Evolutionary conservation across 1,140 invertebrate species (phyloP), one percentile per base, ranked within the genome.

Genomic region (Teleogryllus occipitalis): DNA sequence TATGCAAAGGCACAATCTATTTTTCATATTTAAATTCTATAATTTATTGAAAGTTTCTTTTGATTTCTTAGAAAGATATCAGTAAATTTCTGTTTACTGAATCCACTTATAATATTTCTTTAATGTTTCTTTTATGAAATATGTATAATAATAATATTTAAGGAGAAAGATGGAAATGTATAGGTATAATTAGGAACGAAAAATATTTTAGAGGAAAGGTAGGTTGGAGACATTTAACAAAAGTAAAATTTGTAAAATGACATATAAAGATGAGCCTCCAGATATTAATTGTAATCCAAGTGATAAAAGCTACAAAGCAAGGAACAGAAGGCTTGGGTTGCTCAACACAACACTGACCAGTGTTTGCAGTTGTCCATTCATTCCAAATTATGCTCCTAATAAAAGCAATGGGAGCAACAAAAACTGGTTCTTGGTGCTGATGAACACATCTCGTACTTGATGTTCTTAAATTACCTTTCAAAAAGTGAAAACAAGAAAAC

Each of bases 271-370:
- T 65, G 54, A 65, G 54, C 54, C 54, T 65, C 54, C 54, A 65
- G 18, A 65, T 65, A 65, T 65, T 65, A 65, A 14, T 14, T 65
- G 54, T 14, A 65, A 65, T 65, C 10, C 18, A 14, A 65, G 7
- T 65, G 0, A 14, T 65, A 18, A 65, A 14, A 65, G 54, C 54
- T 14, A 18, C 18, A 65, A 65, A 65, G 10, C 10, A 18, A 65
- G 18, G 18, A 65, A 1, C 10, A 18, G 54, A 14, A 65, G 54
- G 54, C 18, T 65, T 65, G 54, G 54, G 54, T 65, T 65, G 54
- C 54, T 65, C 54, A 65, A 65, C 54, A 65, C 54, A 65, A 65
- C 54, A 65, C 54, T 65, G 54, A 65, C 54, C 54, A 65, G 54
- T 65, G 54, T 65, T 65, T 18, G 18, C 10, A 14, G 54, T 65